Evolutionary conservation across 1,140 invertebrate genomes (phyloP), one percentile per base, ranked within the genome.

Genomic region (Heliconius hermathena): DNA sequence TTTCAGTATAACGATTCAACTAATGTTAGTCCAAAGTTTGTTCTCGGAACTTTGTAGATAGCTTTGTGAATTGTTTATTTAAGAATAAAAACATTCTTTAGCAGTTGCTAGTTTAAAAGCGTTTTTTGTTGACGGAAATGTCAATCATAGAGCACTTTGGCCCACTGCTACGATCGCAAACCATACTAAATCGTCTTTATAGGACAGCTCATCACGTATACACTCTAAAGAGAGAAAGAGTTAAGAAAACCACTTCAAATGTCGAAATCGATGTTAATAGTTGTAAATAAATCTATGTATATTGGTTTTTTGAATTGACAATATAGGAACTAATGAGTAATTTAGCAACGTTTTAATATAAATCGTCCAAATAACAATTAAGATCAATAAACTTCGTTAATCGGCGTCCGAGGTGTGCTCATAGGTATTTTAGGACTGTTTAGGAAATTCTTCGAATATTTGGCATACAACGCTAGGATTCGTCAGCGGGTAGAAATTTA

Each of bases 111-210:
- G 36, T 46, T 46, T 46, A 86, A 87, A 89, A 82, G 75, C 60
- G 81, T 85, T 87, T 82, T 81, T 88, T 90, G 88, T 88, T 91
- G 87, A 89, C 84, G 82, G 77, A 83, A 87, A 85, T 87, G 85
- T 85, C 87, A 85, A 76, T 90, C 87, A 80, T 70, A 80, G 52
- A 81, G 71, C 82, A 84, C 81, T 85, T 85, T 78, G 85, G 78
- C 38, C 74, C 72, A 79, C 81, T 85, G 80, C 73, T 73, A 52
- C 49, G 18, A 52, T 52, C 49, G 18, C 49, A 20, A 20, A 52
- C 18, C 5, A 46, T 46, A 20, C 49, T 52, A 52, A 52, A 52
- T 20, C 4, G 18, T 52, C 18, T 20, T 66, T 57, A 57, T 72
- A 71, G 16, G 74, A 73, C 49, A 71, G 46, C 66, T 73, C 60